These are phyloP conservation scores for Nyctereutes procyonoides DNA, from an alignment of 2,113 vertebrate genomes.

Conservation along the genomic window DNA sequence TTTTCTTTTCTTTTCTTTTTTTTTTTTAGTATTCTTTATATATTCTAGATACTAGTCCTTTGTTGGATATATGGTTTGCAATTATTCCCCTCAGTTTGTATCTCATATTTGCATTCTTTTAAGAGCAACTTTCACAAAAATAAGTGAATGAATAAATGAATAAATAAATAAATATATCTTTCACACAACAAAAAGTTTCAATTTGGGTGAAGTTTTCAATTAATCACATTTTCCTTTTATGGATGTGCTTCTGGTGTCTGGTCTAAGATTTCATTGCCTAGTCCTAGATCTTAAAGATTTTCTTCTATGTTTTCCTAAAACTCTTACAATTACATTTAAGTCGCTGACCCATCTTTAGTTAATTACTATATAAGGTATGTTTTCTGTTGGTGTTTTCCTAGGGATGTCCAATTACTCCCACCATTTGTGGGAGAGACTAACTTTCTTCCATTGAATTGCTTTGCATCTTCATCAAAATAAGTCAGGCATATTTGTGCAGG, in stretches of 20 bases:
- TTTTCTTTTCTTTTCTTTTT: neutral
- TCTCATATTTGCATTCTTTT: neutral
- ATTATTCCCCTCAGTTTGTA: neutral
- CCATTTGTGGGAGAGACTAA: neutral
- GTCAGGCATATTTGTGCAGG: accelerated
- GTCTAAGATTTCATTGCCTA: neutral
- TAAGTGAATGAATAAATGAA: neutral
- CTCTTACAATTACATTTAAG: neutral
- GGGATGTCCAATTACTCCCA: accelerated
- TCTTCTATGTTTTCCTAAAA: neutral
- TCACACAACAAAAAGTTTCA: neutral
- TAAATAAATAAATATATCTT: neutral
- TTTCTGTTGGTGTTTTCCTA: neutral
- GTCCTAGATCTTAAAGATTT: neutral
- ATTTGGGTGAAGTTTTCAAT: neutral
- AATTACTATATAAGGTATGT: neutral
- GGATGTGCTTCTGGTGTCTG: neutral
- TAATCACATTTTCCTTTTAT: neutral
- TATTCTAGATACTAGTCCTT: conserved; percentile 5
- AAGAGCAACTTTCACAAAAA: neutral
- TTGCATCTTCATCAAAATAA: neutral
- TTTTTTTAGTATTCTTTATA: neutral
- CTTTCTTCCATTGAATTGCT: neutral
- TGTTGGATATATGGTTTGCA: no score
- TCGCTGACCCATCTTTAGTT: neutral